Conservation (phyloP, 2,113 vertebrate species). For the Todiramphus chloris region DNA sequence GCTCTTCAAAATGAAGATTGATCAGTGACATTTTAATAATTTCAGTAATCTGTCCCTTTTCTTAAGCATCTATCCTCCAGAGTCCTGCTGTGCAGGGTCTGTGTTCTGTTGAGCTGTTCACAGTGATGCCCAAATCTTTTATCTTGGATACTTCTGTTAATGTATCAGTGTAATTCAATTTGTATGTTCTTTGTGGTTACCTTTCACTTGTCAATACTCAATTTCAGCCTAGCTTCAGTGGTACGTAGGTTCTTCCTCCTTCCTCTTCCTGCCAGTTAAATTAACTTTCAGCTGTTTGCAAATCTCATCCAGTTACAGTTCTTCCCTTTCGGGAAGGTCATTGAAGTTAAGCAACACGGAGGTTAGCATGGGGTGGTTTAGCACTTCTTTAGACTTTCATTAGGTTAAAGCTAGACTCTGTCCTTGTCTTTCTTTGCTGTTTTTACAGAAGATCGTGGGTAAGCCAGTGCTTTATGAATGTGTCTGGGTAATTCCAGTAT, state of each 20-base stretch:
- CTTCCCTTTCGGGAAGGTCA: not conserved
- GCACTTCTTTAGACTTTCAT: not conserved
- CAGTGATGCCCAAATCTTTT: not conserved
- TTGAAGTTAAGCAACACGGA: not conserved
- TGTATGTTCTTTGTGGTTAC: not conserved
- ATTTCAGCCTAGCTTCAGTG: not conserved
- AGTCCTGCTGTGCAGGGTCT: not conserved
- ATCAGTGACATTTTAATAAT: constrained; percentile 4
- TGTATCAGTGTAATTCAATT: not conserved
- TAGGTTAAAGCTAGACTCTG: not conserved
- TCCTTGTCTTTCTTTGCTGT: not conserved
- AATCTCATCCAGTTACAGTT: not conserved
- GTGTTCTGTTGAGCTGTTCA: not conserved
- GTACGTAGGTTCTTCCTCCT: not conserved
- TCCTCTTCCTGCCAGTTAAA: not conserved
- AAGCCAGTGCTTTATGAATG: not conserved
- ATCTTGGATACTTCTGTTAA: not conserved
- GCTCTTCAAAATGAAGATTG: not conserved
- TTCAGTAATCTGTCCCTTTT: not conserved
- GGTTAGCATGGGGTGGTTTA: not conserved
- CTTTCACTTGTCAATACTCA: not conserved
- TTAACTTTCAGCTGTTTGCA: not conserved
- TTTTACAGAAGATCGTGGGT: not conserved
- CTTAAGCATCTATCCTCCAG: not conserved
- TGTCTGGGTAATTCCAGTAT: not conserved